phyloP scores from a whole-genome alignment of 2,113 vertebrate genomes.

The Corynorhinus townsendii region DNA sequence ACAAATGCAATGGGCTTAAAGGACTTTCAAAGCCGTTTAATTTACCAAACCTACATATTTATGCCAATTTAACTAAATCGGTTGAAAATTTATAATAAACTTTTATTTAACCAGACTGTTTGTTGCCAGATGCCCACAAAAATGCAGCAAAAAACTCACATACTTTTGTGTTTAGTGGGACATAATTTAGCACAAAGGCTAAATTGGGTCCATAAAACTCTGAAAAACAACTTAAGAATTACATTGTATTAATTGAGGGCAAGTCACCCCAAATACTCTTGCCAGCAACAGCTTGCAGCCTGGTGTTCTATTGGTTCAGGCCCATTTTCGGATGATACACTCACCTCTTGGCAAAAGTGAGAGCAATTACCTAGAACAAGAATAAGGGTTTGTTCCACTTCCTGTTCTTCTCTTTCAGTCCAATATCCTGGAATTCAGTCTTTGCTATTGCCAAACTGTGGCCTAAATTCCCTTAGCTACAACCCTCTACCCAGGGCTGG shows the following conservation, averaged over 20 bases:
- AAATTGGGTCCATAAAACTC: constrained; percentile 11
- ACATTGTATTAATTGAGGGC: constrained; percentile 11
- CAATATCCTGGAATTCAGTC: background rate
- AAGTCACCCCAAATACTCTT: background rate
- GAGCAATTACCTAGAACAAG: background rate
- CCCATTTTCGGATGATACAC: background rate
- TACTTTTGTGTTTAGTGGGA: constrained; percentile 1
- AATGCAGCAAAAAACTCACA: constrained; percentile 18
- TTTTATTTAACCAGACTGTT: constrained; percentile 48
- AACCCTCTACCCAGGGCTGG: background rate
- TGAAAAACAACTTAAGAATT: constrained; percentile 18
- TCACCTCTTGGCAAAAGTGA: background rate
- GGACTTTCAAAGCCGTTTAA: constrained; percentile 18
- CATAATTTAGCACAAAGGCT: constrained; percentile 8
- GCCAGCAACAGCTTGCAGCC: background rate
- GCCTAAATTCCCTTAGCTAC: background rate
- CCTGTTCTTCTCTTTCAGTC: background rate
- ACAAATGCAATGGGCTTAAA: background rate
- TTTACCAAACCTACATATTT: constrained; percentile 3
- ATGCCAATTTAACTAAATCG: constrained; percentile 30
- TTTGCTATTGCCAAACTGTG: background rate
- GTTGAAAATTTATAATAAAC: constrained; percentile 47
- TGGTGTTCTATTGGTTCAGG: background rate
- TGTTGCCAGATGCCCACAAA: constrained; percentile 39
- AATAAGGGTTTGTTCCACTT: background rate